Evolutionary conservation across 2,113 vertebrate species (phyloP), one percentile per base, ranked within the genome.

Genomic region (Jacana jacana): DNA sequence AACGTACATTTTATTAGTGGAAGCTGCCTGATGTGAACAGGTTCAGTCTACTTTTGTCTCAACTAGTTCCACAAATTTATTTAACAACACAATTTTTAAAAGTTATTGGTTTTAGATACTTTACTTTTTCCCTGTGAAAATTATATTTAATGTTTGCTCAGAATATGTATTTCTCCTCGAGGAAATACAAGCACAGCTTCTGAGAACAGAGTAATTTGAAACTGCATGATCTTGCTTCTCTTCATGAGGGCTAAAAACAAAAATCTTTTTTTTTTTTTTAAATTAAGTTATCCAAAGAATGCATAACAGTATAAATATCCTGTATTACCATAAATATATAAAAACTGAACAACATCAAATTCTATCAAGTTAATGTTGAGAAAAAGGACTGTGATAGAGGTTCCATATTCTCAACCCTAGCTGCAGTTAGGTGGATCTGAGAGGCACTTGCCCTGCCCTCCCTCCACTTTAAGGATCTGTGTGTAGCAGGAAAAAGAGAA

Each of bases 61-160:
- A 81, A 33, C 18, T 18, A 65, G 23, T 48, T 52, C n/a, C 55
- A 79, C 10, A 24, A 28, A 51, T 46, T 19, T 14, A 44, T 17
- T 40, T 71, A 54, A 9, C 46, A 49, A 24, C 0, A 0, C n/a
- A 6, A 3, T 28, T 46, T 64, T 75, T 25, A 11, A 1, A 5
- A 68, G 35, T 31, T 46, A 81, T 10, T 54, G 44, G 13, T 10
- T 78, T 35, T n/a, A 55, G 27, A 30, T 60, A 82, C 27, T 61
- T 61, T 17, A n/a, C 6, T 39, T 82, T 63, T 78, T 66, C 46
- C 35, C 35, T 25, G 68, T 28, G 28, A 91, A 83, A 51, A 65
- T n/a, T 58, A 31, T 20, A 66, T 40, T n/a, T 61, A 49, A 49
- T 31, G 7, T 68, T 79, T 87, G 54, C 24, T 88, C 17, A 70